Base-by-base conservation (phyloP, 2,888 invertebrate species). In the Antheraea yamamai region DNA sequence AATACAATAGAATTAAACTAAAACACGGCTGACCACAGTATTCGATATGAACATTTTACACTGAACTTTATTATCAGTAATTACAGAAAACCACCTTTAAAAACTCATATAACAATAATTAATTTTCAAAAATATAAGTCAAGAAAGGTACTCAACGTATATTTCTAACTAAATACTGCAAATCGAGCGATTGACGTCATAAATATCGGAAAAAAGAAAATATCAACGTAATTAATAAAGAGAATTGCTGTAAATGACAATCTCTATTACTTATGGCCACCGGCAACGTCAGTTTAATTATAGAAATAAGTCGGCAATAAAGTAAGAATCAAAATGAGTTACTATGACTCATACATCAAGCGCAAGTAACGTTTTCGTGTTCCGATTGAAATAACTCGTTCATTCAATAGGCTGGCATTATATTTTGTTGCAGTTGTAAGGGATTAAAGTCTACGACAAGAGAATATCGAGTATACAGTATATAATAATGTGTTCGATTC, bases 241-340 rank as follows among this genome's bases (percentile, higher is more conserved):
- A 77, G 77, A 78, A 76, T 76, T 66, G 74, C 76, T 80, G 80
- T 76, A 78, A 78, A 79, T 81, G 81, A 84, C 84, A 84, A 85
- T 83, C 82, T 66, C 81, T 80, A 82, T 81, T 86, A 82, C 85
- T 87, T 86, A 85, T 79, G 80, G 81, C 81, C 85, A 84, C 82
- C 84, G 82, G 85, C 82, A 66, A 83, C 85, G 83, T 83, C 75
- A 80, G 75, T 80, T 80, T 88, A 88, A 89, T 87, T 88, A 86
- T 80, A 84, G 78, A 80, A 78, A 76, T 81, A 82, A 80, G 78
- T 79, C 81, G 77, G 76, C 79, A 81, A 76, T 79, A 80, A 81
- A 76, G 79, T 79, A 79, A 76, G 79, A 78, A 79, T 76, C 74
- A 76, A 77, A 75, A 77, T 77, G 81, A 81, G 81, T 82, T 80